These are phyloP conservation scores for Antechinus flavipes DNA, from an alignment of 2,113 vertebrate genomes.

Conservation along the genomic window DNA sequence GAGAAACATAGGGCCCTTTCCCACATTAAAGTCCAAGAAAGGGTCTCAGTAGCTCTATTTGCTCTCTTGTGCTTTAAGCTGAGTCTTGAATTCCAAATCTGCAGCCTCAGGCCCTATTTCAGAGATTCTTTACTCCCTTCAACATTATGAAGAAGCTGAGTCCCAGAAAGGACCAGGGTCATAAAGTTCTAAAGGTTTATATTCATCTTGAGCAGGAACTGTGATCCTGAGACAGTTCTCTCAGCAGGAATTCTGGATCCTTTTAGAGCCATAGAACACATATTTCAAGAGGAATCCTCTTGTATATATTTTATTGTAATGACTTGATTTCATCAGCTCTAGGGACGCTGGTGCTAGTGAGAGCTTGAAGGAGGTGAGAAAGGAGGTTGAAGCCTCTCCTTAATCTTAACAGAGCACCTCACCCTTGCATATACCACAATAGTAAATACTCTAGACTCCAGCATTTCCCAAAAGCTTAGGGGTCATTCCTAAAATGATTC, in stretches of 20 bases:
- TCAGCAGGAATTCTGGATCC: neutral
- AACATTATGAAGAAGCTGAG: conserved; percentile 1
- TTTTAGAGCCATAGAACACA: neutral
- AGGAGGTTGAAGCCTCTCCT: neutral
- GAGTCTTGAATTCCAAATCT: neutral
- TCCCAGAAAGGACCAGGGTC: neutral
- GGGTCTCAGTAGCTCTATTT: neutral
- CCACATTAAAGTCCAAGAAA: neutral
- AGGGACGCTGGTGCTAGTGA: neutral
- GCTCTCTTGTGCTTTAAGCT: neutral
- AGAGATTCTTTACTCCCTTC: neutral
- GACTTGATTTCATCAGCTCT: neutral
- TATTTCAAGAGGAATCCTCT: neutral
- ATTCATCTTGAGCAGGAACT: neutral
- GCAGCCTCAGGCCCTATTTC: neutral
- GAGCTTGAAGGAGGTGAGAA: neutral
- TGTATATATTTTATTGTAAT: neutral
- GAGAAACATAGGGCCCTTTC: neutral
- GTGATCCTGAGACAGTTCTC: neutral
- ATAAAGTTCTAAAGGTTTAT: neutral
- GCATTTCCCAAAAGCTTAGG: neutral
- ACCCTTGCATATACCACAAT: neutral
- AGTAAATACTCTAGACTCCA: neutral
- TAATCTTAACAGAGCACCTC: neutral
- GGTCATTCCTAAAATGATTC: neutral